Evolutionary conservation across 1,140 invertebrate species (phyloP).

Genomic region (Bombus terrestris): DNA sequence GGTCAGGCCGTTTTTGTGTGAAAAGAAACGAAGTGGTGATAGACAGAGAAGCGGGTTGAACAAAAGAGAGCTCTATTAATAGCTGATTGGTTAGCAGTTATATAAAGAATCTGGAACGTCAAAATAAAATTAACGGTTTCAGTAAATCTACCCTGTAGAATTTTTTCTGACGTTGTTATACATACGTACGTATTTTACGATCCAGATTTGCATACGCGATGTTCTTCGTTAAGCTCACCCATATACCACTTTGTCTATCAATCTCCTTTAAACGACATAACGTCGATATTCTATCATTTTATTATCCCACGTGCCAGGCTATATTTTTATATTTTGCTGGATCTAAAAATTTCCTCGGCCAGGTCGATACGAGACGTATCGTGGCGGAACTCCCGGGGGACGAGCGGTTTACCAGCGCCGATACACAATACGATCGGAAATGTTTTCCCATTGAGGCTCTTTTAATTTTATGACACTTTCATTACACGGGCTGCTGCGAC

Average conservation of each 20-base stretch:
- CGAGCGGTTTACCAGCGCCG: background rate
- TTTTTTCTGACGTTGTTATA: background rate
- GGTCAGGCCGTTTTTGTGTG: background rate
- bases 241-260: background rate
- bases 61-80: conserved; percentile 1
- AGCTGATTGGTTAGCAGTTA: background rate
- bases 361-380: background rate
- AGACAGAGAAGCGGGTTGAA: background rate
- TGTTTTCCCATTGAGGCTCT: conserved; percentile 27
- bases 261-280: background rate
- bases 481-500: conserved; percentile 7
- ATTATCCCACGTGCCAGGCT: background rate
- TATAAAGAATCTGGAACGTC: conserved; percentile 2
- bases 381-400: background rate
- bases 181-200: background rate
- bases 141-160: background rate
- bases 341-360: background rate
- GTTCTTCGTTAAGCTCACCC: background rate
- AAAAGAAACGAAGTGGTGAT: background rate
- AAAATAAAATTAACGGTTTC: conserved; percentile 1
- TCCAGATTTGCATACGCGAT: background rate
- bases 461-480: conserved; percentile 50
- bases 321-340: background rate
- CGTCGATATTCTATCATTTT: background rate
- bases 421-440: conserved; percentile 1